These are phyloP conservation scores for Lacanobia wlatinum DNA, from an alignment of 2,888 invertebrate genomes.

Conservation along the genomic window DNA sequence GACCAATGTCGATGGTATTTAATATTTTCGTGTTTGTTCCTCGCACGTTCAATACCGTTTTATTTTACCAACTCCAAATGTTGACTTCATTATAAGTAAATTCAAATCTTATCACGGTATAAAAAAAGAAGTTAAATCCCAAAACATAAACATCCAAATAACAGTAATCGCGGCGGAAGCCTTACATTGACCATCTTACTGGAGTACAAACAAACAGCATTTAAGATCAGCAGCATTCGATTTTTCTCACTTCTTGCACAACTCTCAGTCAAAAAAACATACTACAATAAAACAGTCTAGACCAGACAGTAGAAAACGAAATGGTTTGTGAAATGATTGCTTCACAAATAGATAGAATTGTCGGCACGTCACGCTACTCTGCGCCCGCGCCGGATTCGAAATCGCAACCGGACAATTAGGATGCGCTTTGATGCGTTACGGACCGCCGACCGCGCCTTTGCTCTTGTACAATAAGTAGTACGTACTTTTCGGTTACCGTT, in stretches of 20 bases:
- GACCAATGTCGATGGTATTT: too few species aligned
- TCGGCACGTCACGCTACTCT: slow-evolving; percentile 71
- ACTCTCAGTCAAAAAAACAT: background rate
- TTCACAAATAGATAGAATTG: slow-evolving; percentile 70
- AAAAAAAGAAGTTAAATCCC: too few species aligned
- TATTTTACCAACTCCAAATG: too few species aligned
- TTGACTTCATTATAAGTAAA: too few species aligned
- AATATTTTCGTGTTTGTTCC: too few species aligned
- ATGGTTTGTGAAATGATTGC: slow-evolving; percentile 62
- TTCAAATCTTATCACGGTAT: too few species aligned
- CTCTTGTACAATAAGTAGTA: slow-evolving; percentile 49
- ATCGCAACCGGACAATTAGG: slow-evolving; percentile 81
- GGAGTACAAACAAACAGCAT: background rate
- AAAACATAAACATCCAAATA: too few species aligned
- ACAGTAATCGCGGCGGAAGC: too few species aligned
- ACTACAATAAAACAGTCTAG: slow-evolving; percentile 20
- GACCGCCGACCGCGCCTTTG: slow-evolving; percentile 66
- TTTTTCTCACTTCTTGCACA: background rate
- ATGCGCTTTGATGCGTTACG: slow-evolving; percentile 80
- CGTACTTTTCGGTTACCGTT: slow-evolving; percentile 40
- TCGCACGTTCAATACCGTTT: too few species aligned
- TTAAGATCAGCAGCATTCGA: background rate
- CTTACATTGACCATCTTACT: background rate
- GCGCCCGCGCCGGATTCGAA: slow-evolving; percentile 80
- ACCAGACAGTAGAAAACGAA: slow-evolving; percentile 60